Evolutionary conservation across 2,797 vertebrate species (phyloP), one percentile per base, ranked within the genome.

Genomic region (Champsocephalus gunnari): DNA sequence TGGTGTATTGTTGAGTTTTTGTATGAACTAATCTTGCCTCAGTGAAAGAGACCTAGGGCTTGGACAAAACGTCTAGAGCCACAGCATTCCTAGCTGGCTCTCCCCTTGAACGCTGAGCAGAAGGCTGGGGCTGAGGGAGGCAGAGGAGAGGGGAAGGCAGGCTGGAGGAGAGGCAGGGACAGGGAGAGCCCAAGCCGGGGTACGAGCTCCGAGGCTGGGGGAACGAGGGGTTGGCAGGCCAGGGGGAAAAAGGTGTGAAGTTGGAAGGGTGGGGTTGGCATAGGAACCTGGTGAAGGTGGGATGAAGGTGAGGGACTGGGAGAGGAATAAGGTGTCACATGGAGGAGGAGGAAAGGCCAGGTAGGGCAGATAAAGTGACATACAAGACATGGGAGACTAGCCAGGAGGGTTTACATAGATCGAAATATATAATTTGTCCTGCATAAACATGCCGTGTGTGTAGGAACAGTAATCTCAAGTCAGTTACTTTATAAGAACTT

Each of bases 21-120:
- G 96, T 99, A 99, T 99, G 97, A 99, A 99, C 97, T 99, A 99
- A 99, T 99, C 97, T 99, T 99, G 97, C 97, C 97, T 97, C 96
- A 96, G 95, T 96, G 95, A 97, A 97, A 96, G 95, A 93, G 95
- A 95, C 93, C 94, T 95, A 96, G 95, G 96, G 96, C 97, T 98
- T 97, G 97, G 96, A 99, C 97, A 98, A 97, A 97, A 98, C 92
- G 96, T 99, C 96, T 98, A 94, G 96, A 99, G 97, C 96, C 97
- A 95, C 96, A 96, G 97, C 97, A 97, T 98, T 97, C 93, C 96
- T 97, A 96, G 96, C 91, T 88, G 88, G 89, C 90, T 92, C 92
- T 92, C 96, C 96, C 95, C 94, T 94, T 96, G 95, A 97, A 96
- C 96, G 62, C 88, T 84, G 88, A 92, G 91, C 86, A 91, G 89